Evolutionary conservation across 2,888 invertebrate genomes (phyloP), one percentile per base, ranked within the genome.

Genomic region (Euplagia quadripunctaria): DNA sequence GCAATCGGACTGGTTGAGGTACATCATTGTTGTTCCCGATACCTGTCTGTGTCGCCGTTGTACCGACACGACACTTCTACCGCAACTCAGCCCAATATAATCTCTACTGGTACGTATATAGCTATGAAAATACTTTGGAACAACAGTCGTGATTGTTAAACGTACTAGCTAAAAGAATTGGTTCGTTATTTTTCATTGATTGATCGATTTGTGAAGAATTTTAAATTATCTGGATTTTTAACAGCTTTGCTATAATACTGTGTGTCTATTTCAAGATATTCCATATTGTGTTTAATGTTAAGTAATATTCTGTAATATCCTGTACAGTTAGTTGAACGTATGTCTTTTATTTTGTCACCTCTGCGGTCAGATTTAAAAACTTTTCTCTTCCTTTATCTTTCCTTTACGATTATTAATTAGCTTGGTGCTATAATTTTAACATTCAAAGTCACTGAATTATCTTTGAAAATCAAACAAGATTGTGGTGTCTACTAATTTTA

Each of bases 21-120:
- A 91, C 93, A 92, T 93, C 93, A 93, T 91, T 91, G 93, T 90
- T 88, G 93, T 90, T 77, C 66, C 72, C 92, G 92, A 92, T 93
- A 91, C 92, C 90, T 90, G 91, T 91, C 90, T 90, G 88, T 83
- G 89, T 83, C 86, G 86, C 85, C 85, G 83, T 77, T 86, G 86
- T 84, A 80, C 76, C 87, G 76, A 82, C 85, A 85, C 86, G 83
- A 86, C 87, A 84, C 83, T 84, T 81, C 70, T 65, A 74, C 73
- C 76, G n/a, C 49, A 17, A 55, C 31, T 83, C 85, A 81, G 76
- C 76, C 80, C 73, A 85, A 85, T 81, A 78, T 80, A 77, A 81
- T 77, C 86, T 81, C 81, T 83, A 84, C 68, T 49, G 0, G 66
- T 2, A 63, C 52, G 9, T 0, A 0, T 1, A 55, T 80, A 85